Conservation (phyloP, 2,888 invertebrate species). For the Eristalis tenax region DNA sequence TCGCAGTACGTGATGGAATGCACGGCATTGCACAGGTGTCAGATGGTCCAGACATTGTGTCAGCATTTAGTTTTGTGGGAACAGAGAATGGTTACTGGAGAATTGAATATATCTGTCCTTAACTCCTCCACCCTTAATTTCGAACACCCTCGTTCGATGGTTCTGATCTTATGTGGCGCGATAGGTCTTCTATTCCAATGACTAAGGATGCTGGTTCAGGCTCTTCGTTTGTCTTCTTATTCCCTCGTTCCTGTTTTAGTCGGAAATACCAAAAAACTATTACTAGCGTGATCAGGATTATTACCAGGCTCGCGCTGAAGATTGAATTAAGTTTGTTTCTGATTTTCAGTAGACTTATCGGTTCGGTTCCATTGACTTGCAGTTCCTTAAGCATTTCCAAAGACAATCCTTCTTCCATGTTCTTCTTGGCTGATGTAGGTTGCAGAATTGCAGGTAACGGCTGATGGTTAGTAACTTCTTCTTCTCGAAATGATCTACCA, state of each 20-base stretch:
- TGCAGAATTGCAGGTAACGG: background rate
- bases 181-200: background rate
- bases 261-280: constrained; percentile 6
- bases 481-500: background rate
- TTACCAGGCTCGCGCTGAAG: background rate
- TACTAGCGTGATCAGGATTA: background rate
- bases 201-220: constrained; percentile 3
- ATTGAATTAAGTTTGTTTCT: background rate
- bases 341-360: background rate
- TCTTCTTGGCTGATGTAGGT: background rate
- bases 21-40: too few relatives aligned
- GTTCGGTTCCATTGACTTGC: background rate
- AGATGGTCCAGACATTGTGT: too few relatives aligned
- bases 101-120: too few relatives aligned
- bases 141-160: too few relatives aligned
- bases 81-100: too few relatives aligned
- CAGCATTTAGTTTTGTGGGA: too few relatives aligned
- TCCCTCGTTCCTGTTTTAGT: background rate
- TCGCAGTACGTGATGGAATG: too few relatives aligned
- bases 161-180: background rate
- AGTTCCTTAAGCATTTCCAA: background rate
- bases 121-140: too few relatives aligned
- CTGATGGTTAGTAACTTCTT: background rate
- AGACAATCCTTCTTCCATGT: background rate
- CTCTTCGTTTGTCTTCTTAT: constrained; percentile 3